A percentile compares a stretch with the other conserved stretches of the same genome.
These are phyloP conservation scores for Opisthograptis luteolata DNA, from an alignment of 2,888 invertebrate species.

Conservation along the genomic window DNA sequence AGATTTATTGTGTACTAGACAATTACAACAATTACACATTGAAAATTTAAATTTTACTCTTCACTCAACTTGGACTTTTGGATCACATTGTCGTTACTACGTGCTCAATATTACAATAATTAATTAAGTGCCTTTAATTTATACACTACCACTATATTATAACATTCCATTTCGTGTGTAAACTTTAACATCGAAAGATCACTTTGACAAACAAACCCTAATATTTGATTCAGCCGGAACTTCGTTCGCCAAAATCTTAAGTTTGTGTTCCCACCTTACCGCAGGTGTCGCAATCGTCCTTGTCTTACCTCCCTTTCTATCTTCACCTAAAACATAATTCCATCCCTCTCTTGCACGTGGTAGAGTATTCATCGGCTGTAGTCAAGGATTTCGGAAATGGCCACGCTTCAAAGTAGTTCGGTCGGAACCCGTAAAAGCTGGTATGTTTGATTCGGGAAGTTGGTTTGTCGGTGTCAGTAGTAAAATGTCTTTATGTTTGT, in stretches of 20 bases:
- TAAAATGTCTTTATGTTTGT: conserved; percentile 5
- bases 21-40: too few species aligned
- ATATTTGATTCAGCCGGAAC: conserved; percentile 22
- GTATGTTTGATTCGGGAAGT: conserved; percentile 8
- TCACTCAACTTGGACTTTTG: too few species aligned
- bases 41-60: too few species aligned
- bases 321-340: not conserved
- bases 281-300: conserved; percentile 34
- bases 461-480: conserved; percentile 1
- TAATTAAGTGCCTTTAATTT: too few species aligned
- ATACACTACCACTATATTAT: too few species aligned
- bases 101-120: too few species aligned
- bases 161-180: too few species aligned
- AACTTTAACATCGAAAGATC: not conserved
- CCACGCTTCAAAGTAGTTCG: conserved; percentile 10
- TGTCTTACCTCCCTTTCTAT: conserved; percentile 22
- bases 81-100: too few species aligned
- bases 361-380: conserved; percentile 7
- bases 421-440: conserved; percentile 10
- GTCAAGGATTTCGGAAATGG: conserved; percentile 7
- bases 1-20: too few species aligned
- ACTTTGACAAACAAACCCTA: conserved; percentile 1
- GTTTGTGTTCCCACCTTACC: conserved; percentile 35
- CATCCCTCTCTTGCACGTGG: conserved; percentile 12
- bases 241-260: conserved; percentile 30